Evolutionary conservation across 2,888 invertebrate genomes (phyloP).

Genomic region (Caradrina kadenii): DNA sequence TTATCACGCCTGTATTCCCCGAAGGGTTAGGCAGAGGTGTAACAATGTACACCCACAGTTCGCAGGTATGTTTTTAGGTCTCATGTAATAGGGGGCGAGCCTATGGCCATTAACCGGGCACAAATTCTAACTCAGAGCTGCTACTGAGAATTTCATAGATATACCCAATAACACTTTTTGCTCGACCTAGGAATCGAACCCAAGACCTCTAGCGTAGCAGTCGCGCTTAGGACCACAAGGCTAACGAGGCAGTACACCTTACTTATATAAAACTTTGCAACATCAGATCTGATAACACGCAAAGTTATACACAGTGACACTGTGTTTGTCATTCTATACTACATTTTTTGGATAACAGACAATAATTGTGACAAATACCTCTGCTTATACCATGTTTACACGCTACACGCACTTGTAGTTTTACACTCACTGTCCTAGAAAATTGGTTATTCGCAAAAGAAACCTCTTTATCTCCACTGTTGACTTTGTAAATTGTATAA

Average conservation of each 20-base stretch:
- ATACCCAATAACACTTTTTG: too few relatives aligned
- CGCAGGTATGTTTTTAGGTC: too few relatives aligned
- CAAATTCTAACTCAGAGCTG: too few relatives aligned
- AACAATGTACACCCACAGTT: too few relatives aligned
- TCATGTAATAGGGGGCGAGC: too few relatives aligned
- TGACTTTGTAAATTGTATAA: not conserved
- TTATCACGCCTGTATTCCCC: slow-evolving; percentile 1
- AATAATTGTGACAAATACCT: slow-evolving; percentile 36
- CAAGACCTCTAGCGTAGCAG: too few relatives aligned
- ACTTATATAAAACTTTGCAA: not conserved
- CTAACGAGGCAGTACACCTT: too few relatives aligned
- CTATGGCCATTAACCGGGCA: too few relatives aligned
- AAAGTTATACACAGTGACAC: slow-evolving; percentile 19
- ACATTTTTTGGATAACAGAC: slow-evolving; percentile 40
- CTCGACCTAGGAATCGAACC: too few relatives aligned
- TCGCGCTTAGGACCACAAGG: too few relatives aligned
- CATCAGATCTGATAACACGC: slow-evolving; percentile 16
- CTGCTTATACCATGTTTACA: slow-evolving; percentile 13
- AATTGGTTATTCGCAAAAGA: slow-evolving; percentile 37
- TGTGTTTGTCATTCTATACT: slow-evolving; percentile 35
- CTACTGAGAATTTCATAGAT: too few relatives aligned
- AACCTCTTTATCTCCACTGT: not conserved
- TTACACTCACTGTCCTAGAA: slow-evolving; percentile 34
- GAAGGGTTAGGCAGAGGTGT: too few relatives aligned
- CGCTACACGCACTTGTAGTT: slow-evolving; percentile 14